Percentiles rank a stretch among this genome's conserved stretches.
phyloP scores from a whole-genome alignment of 2,888 invertebrate species.

The Helobdella robusta region DNA sequence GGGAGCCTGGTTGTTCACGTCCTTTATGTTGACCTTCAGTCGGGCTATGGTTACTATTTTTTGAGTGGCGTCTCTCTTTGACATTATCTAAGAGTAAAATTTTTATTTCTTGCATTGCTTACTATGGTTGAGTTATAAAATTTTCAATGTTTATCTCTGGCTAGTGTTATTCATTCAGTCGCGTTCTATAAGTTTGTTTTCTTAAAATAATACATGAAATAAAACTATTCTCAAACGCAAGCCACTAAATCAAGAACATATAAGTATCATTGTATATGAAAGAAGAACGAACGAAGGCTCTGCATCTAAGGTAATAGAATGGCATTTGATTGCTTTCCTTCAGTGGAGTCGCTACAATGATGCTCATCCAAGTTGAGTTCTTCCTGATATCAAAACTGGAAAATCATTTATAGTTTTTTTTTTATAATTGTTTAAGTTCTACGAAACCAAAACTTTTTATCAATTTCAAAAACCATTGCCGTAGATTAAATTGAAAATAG shows the following conservation, averaged over 20 bases:
- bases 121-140: too few relatives aligned
- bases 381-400: background rate
- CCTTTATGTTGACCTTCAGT: constrained; percentile 55
- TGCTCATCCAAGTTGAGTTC: background rate
- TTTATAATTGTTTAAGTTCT: too few relatives aligned
- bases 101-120: too few relatives aligned
- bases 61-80: too few relatives aligned
- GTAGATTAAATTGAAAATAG: background rate
- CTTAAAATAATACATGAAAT: background rate
- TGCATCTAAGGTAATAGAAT: constrained; percentile 13
- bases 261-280: background rate
- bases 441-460: background rate
- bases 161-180: background rate
- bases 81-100: too few relatives aligned
- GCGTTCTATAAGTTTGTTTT: background rate
- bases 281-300: constrained; percentile 24
- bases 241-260: background rate
- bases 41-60: constrained; percentile 14
- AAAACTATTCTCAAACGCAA: background rate
- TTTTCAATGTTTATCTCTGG: background rate
- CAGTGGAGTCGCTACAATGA: background rate
- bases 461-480: background rate
- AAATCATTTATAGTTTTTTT: background rate
- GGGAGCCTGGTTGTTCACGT: constrained; percentile 93
- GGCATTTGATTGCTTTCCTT: background rate